Percentiles rank a stretch among this genome's conserved stretches.
Evolutionary conservation across 2,797 vertebrate genomes (phyloP).

Genomic region (Merluccius polli): DNA sequence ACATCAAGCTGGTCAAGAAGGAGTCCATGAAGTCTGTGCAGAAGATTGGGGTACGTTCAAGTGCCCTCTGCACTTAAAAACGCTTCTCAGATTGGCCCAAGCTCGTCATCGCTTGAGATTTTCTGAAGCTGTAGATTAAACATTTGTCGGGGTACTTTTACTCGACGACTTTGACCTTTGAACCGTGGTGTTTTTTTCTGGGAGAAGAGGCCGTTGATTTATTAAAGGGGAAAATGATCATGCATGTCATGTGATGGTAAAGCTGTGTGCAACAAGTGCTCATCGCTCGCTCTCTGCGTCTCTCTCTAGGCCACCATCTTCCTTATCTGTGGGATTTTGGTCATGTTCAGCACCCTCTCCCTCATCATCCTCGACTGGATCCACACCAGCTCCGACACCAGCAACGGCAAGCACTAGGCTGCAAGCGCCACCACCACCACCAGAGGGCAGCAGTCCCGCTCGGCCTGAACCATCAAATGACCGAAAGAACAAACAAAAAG

Average conservation of each 20-base stretch:
- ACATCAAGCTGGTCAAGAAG: constrained; percentile 95
- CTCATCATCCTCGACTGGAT: constrained; percentile 91
- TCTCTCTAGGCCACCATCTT: constrained; percentile 80
- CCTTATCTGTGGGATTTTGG: constrained; percentile 80
- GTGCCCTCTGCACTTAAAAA: too few relatives aligned
- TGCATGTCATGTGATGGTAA: too few relatives aligned
- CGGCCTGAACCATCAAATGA: constrained; percentile 21
- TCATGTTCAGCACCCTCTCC: constrained; percentile 87
- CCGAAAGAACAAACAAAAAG: constrained; percentile 27
- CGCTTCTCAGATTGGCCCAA: background rate
- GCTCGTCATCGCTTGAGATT: too few relatives aligned
- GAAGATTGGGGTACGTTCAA: constrained; percentile 89
- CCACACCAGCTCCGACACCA: constrained; percentile 44
- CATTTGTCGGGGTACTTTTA: too few relatives aligned
- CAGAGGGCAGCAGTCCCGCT: background rate
- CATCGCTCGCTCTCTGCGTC: background rate
- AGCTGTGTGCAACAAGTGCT: background rate
- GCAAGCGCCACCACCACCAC: background rate
- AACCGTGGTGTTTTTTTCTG: too few relatives aligned
- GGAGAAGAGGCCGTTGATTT: too few relatives aligned
- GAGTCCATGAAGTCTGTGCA: constrained; percentile 90
- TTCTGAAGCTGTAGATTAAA: too few relatives aligned
- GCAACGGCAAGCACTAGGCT: constrained; percentile 73
- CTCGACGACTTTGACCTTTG: too few relatives aligned
- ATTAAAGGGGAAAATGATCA: background rate